A percentile compares a stretch with the other conserved stretches of the same genome.
Conservation (phyloP, 2,113 vertebrate species). For the Dasypus novemcinctus region DNA sequence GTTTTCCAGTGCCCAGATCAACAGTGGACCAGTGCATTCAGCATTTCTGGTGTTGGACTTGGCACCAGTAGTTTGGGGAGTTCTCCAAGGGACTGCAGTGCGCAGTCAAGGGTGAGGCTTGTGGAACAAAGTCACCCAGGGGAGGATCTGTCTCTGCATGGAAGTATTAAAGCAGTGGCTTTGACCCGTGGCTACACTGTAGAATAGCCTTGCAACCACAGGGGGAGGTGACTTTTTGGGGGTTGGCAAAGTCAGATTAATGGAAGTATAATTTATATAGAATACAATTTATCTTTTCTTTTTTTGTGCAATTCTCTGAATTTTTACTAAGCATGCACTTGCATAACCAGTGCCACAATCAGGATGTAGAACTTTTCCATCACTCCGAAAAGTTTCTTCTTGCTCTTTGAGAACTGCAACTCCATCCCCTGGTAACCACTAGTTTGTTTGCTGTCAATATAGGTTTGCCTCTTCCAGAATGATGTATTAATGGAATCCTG, state of each 20-base stretch:
- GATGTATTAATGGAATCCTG: too few species aligned
- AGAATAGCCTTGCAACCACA: accelerated
- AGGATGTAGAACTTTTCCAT: neutral
- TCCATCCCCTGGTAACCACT: too few species aligned
- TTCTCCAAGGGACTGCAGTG: accelerated
- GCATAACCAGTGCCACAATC: neutral
- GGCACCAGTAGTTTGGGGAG: accelerated
- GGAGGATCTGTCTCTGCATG: too few species aligned
- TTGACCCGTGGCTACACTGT: accelerated
- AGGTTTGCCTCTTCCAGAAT: neutral
- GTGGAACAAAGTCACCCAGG: accelerated
- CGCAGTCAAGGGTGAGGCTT: neutral
- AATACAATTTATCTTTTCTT: neutral
- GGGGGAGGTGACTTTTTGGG: neutral
- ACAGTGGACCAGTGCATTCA: neutral
- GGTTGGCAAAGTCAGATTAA: accelerated
- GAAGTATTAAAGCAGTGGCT: too few species aligned
- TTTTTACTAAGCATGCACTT: neutral
- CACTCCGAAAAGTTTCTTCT: neutral
- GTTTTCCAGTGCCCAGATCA: accelerated
- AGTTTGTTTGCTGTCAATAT: neutral
- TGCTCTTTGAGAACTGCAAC: neutral
- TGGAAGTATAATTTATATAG: neutral
- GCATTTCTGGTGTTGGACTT: neutral
- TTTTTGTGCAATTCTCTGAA: accelerated